phyloP scores from a whole-genome alignment of 2,113 vertebrate species.

The Mormoops blainvillei region DNA sequence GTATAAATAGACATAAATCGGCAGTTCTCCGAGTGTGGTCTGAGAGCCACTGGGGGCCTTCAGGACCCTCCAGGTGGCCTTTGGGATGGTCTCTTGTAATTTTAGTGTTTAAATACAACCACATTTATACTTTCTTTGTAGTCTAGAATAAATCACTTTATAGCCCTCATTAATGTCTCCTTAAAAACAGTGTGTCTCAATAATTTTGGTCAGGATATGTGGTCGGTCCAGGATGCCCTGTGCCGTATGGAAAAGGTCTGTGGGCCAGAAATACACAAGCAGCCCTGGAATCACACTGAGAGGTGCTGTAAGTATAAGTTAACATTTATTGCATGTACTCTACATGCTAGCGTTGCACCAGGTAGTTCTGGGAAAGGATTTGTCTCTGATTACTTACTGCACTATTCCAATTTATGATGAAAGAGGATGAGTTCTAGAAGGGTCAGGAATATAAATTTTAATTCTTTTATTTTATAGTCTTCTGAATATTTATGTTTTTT shows the following conservation, averaged over 20 bases:
- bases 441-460: neutral
- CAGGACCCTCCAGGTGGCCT: neutral
- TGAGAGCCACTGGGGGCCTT: neutral
- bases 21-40: neutral
- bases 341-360: neutral
- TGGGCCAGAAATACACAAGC: neutral
- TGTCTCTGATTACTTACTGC: neutral
- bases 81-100: neutral
- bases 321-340: neutral
- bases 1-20: neutral
- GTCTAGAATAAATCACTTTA: conserved; percentile 27
- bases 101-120: conserved; percentile 10
- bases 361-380: neutral
- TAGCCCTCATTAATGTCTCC: conserved; percentile 35
- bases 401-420: neutral
- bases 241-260: neutral
- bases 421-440: neutral
- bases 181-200: conserved; percentile 22
- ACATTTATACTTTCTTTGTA: conserved; percentile 12
- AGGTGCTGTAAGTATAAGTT: neutral
- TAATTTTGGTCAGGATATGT: conserved; percentile 34
- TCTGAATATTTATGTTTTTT: neutral
- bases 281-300: neutral
- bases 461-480: neutral
- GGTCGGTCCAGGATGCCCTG: neutral